Conservation (phyloP, 35 echinoderm and acorn worm species). For the Stichopus chloronotus region DNA sequence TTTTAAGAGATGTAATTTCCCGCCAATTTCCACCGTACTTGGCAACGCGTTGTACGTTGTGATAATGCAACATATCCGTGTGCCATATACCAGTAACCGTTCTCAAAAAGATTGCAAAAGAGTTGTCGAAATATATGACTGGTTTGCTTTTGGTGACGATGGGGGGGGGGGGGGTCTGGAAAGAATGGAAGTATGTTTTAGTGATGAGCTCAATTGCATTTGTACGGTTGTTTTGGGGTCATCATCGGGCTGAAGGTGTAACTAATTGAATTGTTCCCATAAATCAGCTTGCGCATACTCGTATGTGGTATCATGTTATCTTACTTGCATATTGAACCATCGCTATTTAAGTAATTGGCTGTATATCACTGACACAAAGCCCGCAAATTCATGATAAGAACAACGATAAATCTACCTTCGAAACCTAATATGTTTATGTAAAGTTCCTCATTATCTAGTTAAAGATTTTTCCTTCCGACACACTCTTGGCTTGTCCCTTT, state of each 20-base stretch:
- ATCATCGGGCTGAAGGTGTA: background rate
- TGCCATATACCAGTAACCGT: too few species aligned
- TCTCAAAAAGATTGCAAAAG: too few species aligned
- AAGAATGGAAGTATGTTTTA: too few species aligned
- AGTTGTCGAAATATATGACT: too few species aligned
- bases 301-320: background rate
- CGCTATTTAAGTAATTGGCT: conserved; percentile 48
- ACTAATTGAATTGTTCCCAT: conserved; percentile 36
- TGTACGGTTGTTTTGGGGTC: conserved; percentile 6
- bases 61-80: too few species aligned
- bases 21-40: too few species aligned
- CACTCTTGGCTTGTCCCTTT: too few species aligned
- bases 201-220: background rate
- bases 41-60: too few species aligned
- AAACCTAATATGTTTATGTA: background rate
- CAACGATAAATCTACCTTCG: conserved; percentile 13
- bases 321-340: conserved; percentile 42
- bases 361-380: conserved; percentile 21
- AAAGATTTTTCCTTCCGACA: background rate
- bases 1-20: too few species aligned
- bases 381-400: conserved; percentile 38
- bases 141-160: too few species aligned
- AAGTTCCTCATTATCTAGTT: conserved; percentile 5
- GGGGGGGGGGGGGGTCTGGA: too few species aligned
- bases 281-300: background rate